These are phyloP conservation scores for Nasonia oneida DNA, from an alignment of 2,888 invertebrate species.

Conservation along the genomic window DNA sequence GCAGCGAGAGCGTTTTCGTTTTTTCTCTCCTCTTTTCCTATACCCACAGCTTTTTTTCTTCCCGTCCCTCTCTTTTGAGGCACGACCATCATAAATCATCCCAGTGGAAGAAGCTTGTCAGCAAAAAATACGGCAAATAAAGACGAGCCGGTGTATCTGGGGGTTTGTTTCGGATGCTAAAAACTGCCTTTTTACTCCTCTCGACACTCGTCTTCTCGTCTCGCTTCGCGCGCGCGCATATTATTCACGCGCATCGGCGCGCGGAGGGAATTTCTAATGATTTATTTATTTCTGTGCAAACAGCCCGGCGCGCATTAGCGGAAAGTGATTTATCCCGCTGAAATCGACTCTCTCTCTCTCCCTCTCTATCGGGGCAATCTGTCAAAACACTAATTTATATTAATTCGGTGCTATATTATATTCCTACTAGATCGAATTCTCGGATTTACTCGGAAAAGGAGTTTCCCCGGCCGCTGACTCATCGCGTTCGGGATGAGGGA, in stretches of 20 bases:
- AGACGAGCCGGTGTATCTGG: constrained; percentile 70
- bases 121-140: constrained; percentile 77
- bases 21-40: constrained; percentile 65
- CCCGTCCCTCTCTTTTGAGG: constrained; percentile 65
- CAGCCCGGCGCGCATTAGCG: constrained; percentile 45
- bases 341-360: constrained; percentile 25
- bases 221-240: constrained; percentile 25
- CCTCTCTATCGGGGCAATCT: constrained; percentile 18
- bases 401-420: background rate
- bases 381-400: constrained; percentile 58
- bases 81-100: constrained; percentile 74
- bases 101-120: constrained; percentile 76
- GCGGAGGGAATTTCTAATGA: constrained; percentile 51
- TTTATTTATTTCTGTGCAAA: constrained; percentile 59
- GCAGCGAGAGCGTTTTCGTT: constrained; percentile 69
- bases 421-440: background rate
- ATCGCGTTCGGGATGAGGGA: background rate
- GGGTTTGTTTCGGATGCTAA: constrained; percentile 76
- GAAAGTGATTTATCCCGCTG: constrained; percentile 49
- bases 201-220: constrained; percentile 52
- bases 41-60: constrained; percentile 60
- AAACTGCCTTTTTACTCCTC: constrained; percentile 61
- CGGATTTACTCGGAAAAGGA: constrained; percentile 4
- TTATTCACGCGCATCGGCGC: constrained; percentile 52
- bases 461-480: background rate